phyloP scores from a whole-genome alignment of 2,888 invertebrate species.

The Dendrolimus pini region DNA sequence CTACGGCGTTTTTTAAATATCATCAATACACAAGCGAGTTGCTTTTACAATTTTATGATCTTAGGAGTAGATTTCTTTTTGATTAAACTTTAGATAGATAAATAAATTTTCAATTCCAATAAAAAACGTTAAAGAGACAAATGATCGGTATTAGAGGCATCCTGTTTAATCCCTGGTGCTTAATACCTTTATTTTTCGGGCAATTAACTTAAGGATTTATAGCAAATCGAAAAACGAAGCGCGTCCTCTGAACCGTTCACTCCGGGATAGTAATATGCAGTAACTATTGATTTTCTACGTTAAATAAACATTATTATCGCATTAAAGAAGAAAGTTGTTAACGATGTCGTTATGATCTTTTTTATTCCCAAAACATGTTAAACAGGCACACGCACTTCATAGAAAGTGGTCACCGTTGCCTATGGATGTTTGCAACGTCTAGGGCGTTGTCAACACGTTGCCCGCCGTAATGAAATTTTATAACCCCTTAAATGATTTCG shows the following conservation, averaged over 20 bases:
- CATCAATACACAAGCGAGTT: no score
- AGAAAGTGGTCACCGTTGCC: background rate
- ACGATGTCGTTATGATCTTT: background rate
- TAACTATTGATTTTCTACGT: slow-evolving; percentile 37
- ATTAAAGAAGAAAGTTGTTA: no score
- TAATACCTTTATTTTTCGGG: slow-evolving; percentile 72
- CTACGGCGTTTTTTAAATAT: no score
- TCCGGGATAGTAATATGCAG: slow-evolving; percentile 33
- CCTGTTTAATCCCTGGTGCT: slow-evolving; percentile 37
- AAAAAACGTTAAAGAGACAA: background rate
- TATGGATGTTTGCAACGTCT: background rate
- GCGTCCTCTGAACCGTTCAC: slow-evolving; percentile 21
- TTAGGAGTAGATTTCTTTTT: background rate
- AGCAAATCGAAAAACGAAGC: slow-evolving; percentile 55
- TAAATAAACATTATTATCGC: slow-evolving; percentile 3
- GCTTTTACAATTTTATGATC: no score
- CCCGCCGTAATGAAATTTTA: background rate
- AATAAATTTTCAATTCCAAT: background rate
- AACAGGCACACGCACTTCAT: background rate
- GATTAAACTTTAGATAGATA: background rate
- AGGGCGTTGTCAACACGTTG: background rate
- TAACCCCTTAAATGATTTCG: no score
- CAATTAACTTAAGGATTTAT: slow-evolving; percentile 71
- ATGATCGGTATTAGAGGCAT: slow-evolving; percentile 12
- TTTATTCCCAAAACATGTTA: background rate